Conservation (phyloP, 2,888 invertebrate species). For the Nowickia ferox region DNA sequence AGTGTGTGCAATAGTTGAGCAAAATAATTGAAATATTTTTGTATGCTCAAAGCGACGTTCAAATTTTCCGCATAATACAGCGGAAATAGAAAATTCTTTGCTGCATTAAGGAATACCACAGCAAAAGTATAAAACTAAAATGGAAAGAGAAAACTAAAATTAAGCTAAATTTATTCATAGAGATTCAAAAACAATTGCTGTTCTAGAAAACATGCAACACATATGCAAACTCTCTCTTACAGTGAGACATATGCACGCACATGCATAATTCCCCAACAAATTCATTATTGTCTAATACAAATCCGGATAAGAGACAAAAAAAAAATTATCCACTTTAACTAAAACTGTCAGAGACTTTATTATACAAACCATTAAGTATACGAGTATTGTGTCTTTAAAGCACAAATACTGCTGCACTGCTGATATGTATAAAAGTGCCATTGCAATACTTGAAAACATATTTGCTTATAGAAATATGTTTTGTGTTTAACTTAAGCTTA, state of each 20-base stretch:
- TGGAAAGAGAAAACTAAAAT: neutral
- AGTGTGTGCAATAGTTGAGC: neutral
- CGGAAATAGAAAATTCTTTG: conserved; percentile 65
- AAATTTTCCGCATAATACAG: conserved; percentile 63
- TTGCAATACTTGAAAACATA: too few species aligned
- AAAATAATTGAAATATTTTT: conserved; percentile 49
- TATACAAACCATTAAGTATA: conserved; percentile 44
- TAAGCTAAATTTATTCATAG: conserved; percentile 52
- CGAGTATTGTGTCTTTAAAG: conserved; percentile 10
- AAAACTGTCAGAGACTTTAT: conserved; percentile 35
- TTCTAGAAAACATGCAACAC: conserved; percentile 8
- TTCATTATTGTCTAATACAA: conserved; percentile 41
- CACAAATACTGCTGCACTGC: neutral
- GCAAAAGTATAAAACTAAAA: conserved; percentile 15
- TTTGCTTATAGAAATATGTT: conserved; percentile 39
- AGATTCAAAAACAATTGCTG: conserved; percentile 57
- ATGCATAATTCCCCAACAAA: neutral
- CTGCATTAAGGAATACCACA: conserved; percentile 63
- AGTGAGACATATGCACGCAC: neutral
- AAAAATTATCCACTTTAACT: conserved; percentile 42
- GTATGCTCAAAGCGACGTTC: conserved; percentile 40
- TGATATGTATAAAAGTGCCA: neutral
- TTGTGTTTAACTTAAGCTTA: conserved; percentile 64
- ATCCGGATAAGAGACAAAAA: conserved; percentile 44
- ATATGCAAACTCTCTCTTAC: neutral